Evolutionary conservation across 2,113 vertebrate genomes (phyloP), one percentile per base, ranked within the genome.

Genomic region (Sisor rabdophorus): DNA sequence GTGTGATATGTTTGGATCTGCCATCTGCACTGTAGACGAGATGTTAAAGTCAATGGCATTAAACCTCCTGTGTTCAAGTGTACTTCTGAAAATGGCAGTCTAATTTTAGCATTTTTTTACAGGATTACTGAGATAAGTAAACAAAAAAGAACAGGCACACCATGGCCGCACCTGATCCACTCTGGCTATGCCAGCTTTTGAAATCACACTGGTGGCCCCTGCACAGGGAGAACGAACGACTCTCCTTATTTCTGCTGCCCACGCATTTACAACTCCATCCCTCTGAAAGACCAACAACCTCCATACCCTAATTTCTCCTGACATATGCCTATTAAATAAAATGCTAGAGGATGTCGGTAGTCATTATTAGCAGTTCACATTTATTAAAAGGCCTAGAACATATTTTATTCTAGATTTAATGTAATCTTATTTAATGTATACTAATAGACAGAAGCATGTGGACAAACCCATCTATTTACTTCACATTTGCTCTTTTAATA

Each of bases 141-240:
- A 82, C 77, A 81, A 70, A 48, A n/a, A 78, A 81, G 77, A 78
- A 75, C 64, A 71, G 56, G 48, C 50, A 56, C 65, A 63, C 30
- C 56, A 81, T 75, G 71, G 65, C 80, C 22, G 65, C 80, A 78
- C 76, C 72, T 79, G 80, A 82, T 79, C 76, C 59, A 64, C 72
- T 75, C 63, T 40, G 50, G 64, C 71, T 59, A 75, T 59, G 50
- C 70, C 15, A 53, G 73, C 59, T 40, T 79, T 65, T 79, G 53
- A 71, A 71, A 58, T 69, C 76, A 67, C 71, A 36, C 55, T 36
- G 36, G 77, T 40, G 40, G 40, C 40, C 17, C 10, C 65, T 2
- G 16, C n/a, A n/a, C n/a, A n/a, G n/a, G n/a, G n/a, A 44, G 26
- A 68, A 68, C 44, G 50, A 2, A n/a, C 20, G 11, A 11, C 26